Base-by-base conservation (phyloP, 2,888 invertebrate genomes). In the Drosophila nr. perissopoda region DNA sequence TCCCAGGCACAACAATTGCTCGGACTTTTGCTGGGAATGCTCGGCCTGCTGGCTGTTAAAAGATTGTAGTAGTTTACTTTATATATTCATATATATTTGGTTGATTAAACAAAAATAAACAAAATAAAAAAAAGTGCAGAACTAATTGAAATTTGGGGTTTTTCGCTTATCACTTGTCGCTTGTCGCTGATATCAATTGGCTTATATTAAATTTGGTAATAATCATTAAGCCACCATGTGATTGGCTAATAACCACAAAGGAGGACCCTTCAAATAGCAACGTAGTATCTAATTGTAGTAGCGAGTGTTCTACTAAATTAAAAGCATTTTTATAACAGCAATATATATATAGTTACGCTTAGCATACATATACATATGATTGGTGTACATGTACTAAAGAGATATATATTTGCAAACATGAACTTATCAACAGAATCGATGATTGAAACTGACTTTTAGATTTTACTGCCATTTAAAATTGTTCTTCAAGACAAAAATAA, bases 41-140 rank as follows among this genome's bases (percentile, higher is more conserved):
- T 84, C 4, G 40, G 71, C 18, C 27, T 89, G 54, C 16, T 87
- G n/a, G 10, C 64, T 46, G 8, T 73, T 27, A 64, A 67, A 34
- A 34, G 60, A 2, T 25, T 73, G 4, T 63, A 72, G 13, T 87
- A 69, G 58, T 52, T 46, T 33, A 36, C 10, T 8, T 4, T 2
- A 54, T 25, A 7, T 25, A 36, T 4, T 11, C 11, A 4, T n/a
- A 36, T 33, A 18, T n/a, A 21, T 36, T 8, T 27, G 52, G 6
- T 48, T 48, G 16, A 58, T 61, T 16, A 58, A 64, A 48, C 29
- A 48, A 1, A 57, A 59, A 66, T 65, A 70, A 64, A 69, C 33
- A 16, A 33, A 52, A 63, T 48, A 60, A 56, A 48, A 27, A 27
- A 25, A 63, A 60, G 7, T 56, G 34, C 48, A 42, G 38, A 40